phyloP scores from a whole-genome alignment of 2,113 vertebrate genomes.

The Hystrix brachyura region DNA sequence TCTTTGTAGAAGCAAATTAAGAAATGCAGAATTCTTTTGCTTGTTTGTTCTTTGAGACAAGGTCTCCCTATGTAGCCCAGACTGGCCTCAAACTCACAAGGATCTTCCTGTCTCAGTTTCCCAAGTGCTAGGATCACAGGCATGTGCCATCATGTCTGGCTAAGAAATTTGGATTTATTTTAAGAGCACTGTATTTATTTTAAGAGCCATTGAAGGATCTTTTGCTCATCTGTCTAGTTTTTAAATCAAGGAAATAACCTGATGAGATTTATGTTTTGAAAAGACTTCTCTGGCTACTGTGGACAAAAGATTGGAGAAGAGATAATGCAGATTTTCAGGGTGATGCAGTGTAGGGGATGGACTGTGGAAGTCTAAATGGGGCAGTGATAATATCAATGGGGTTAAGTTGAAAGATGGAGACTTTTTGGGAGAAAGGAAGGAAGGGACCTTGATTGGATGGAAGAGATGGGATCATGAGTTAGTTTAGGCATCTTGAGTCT shows the following conservation, averaged over 20 bases:
- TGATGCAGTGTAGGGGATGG: neutral
- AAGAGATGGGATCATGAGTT: neutral
- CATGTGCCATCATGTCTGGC: neutral
- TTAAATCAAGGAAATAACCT: neutral
- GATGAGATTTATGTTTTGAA: neutral
- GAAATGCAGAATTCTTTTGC: neutral
- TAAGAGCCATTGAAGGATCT: neutral
- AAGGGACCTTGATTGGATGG: neutral
- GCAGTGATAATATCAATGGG: neutral
- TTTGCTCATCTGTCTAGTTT: neutral
- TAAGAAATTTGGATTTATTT: neutral
- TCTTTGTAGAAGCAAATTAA: neutral
- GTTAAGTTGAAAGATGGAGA: neutral
- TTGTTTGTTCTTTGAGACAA: neutral
- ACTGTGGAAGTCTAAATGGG: neutral
- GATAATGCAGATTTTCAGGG: neutral
- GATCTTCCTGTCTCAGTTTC: neutral
- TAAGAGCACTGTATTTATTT: neutral
- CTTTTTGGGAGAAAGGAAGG: neutral
- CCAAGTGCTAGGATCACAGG: neutral
- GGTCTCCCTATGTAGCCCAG: neutral
- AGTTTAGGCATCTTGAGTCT: neutral
- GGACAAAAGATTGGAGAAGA: neutral
- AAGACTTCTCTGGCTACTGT: neutral
- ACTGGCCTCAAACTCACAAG: neutral